A percentile compares a stretch with the other conserved stretches of the same genome.
Conservation (phyloP, 2,888 invertebrate species). For the Ennomos fuscantarius region DNA sequence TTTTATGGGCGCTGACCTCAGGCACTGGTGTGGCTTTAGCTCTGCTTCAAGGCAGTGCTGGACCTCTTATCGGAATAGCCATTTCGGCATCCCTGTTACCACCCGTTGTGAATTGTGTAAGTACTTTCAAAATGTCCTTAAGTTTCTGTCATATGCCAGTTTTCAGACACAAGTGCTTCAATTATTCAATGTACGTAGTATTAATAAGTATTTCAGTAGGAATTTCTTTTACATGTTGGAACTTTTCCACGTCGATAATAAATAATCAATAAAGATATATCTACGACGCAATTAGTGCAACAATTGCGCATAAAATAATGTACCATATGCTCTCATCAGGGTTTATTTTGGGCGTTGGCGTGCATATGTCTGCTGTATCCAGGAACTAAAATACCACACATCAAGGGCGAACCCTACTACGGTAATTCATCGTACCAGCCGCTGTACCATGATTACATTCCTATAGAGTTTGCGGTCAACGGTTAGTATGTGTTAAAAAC, state of each 20-base stretch:
- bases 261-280: conserved; percentile 2
- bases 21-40: conserved; percentile 94
- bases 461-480: conserved; percentile 91
- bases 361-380: conserved; percentile 90
- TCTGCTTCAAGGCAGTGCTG: conserved; percentile 93
- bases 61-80: conserved; percentile 95
- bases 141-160: no score
- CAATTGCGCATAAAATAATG: conserved; percentile 26
- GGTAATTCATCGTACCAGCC: conserved; percentile 88
- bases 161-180: no score
- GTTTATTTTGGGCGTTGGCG: conserved; percentile 89
- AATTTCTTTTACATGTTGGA: no score
- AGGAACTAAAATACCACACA: conserved; percentile 88
- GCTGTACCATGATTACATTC: conserved; percentile 90
- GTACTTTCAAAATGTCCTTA: conserved; percentile 49
- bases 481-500: conserved; percentile 68
- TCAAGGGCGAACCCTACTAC: conserved; percentile 87
- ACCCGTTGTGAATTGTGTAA: conserved; percentile 94
- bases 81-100: conserved; percentile 94
- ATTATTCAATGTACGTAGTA: no score
- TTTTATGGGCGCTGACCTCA: conserved; percentile 90
- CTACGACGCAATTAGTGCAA: conserved; percentile 14
- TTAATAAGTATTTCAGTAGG: no score
- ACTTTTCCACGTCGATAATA: neutral
- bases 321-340: conserved; percentile 76